Evolutionary conservation across 2,797 vertebrate species (phyloP).

Genomic region (Eospalax fontanierii): DNA sequence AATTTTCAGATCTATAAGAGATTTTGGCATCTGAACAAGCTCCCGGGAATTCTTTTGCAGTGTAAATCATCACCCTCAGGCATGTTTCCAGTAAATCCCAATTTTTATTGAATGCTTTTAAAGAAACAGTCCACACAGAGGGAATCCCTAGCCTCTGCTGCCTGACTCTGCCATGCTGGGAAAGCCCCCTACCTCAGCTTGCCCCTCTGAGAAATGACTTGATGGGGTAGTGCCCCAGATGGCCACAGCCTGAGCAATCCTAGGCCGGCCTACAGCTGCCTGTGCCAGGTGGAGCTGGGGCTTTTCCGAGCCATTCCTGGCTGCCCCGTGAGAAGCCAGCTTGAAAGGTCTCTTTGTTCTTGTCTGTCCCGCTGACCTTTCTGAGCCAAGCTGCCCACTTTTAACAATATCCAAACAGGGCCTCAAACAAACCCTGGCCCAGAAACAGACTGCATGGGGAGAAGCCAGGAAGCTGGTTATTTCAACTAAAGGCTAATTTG

Average conservation of each 20-base stretch:
- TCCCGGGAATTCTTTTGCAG: constrained; percentile 49
- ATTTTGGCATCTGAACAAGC: constrained; percentile 50
- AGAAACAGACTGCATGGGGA: constrained; percentile 53
- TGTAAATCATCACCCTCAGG: constrained; percentile 50
- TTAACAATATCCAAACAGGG: constrained; percentile 77
- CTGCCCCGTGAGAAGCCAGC: background rate
- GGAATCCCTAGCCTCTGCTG: background rate
- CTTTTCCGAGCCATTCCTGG: constrained; percentile 47
- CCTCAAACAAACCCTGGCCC: constrained; percentile 80
- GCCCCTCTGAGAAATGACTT: background rate
- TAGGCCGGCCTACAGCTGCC: background rate
- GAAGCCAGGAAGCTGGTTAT: constrained; percentile 62
- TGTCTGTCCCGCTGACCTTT: constrained; percentile 73
- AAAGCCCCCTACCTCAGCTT: constrained; percentile 2
- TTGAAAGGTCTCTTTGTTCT: constrained; percentile 82
- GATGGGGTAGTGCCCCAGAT: background rate
- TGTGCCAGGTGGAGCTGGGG: constrained; percentile 17
- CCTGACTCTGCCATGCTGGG: background rate
- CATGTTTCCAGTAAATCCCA: constrained; percentile 40
- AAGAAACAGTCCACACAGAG: background rate
- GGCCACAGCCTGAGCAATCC: background rate
- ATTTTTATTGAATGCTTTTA: constrained; percentile 46
- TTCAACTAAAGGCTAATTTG: constrained; percentile 35
- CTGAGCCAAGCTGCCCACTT: constrained; percentile 72
- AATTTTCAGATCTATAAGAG: constrained; percentile 19